A percentile compares a stretch with the other conserved stretches of the same genome.
These are phyloP conservation scores for Trichoplusia ni DNA, from an alignment of 1,140 invertebrate species.

Conservation along the genomic window DNA sequence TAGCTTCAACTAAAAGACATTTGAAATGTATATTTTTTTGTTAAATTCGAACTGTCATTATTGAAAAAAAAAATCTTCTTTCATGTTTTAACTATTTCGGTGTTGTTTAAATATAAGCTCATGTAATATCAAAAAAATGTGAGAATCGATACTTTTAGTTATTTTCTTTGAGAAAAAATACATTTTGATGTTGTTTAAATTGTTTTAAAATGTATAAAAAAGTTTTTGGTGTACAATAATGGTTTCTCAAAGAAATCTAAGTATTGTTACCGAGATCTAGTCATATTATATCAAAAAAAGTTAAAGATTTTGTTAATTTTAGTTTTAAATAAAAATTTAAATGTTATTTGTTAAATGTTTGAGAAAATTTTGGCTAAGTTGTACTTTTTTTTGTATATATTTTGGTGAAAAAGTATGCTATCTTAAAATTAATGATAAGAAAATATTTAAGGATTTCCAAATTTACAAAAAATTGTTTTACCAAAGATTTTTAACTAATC, in stretches of 20 bases:
- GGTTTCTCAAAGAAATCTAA: slow-evolving; percentile 8
- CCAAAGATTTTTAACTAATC: slow-evolving; percentile 9
- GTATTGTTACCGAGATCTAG: slow-evolving; percentile 1
- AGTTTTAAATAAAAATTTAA: slow-evolving; percentile 3
- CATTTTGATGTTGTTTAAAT: slow-evolving; percentile 3
- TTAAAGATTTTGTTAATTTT: slow-evolving; percentile 1
- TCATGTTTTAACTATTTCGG: too few relatives aligned
- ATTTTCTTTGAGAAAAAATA: background rate
- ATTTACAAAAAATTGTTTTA: background rate
- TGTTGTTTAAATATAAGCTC: too few relatives aligned
- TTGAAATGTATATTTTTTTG: too few relatives aligned
- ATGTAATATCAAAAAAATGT: too few relatives aligned
- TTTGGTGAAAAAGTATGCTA: background rate
- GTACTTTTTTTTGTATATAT: background rate
- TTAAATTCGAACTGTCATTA: too few relatives aligned
- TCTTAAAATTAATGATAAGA: background rate
- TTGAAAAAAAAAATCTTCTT: too few relatives aligned
- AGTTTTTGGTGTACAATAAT: background rate
- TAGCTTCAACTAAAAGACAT: too few relatives aligned
- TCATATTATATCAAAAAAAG: background rate
- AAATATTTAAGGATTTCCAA: background rate
- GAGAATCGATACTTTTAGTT: background rate
- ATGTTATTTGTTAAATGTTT: background rate
- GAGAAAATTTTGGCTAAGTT: background rate
- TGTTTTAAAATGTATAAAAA: slow-evolving; percentile 7